Base-by-base conservation (phyloP, 2,888 invertebrate species). In the Helleia helle region DNA sequence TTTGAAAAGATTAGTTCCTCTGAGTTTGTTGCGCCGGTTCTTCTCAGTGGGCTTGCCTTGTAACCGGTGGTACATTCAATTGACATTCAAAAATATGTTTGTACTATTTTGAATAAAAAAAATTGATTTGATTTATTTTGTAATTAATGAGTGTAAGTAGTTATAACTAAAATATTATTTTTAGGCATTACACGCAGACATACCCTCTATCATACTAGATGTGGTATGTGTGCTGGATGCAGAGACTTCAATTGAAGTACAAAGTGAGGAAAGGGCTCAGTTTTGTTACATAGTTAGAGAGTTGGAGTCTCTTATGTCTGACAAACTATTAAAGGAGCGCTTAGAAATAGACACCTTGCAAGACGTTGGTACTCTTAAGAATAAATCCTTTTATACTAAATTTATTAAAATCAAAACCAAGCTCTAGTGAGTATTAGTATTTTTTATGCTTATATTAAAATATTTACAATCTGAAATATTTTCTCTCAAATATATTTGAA, bases 391-490 rank as follows among this genome's bases (percentile, higher is more conserved):
- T 79, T 94, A 94, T 71, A 94, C 95, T 31, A 97, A 96, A 72
- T 97, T 97, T 74, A 97, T 99, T 59, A 97, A 97, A 89, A 93
- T 96, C 44, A 99, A 98, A 86, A 99, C 99, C 36, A 96, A 97
- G 80, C 86, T 99, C 63, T 99, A 97, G 97, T 97, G 88, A 91
- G 96, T 93, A 77, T 54, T 24, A 91, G 96, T 93, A 77, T 54
- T 24, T 41, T 40, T 28, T 29, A 18, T 18, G 15, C 28, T 26
- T 26, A 13, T 38, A 13, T 38, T 41, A n/a, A 39, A 17, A 7
- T n/a, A n/a, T 24, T 12, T n/a, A n/a, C n/a, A n/a, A n/a, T n/a
- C n/a, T 22, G 2, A 22, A 8, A 22, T 2, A 22, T 6, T 5
- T 8, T 7, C 8, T 15, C 15, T n/a, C n/a, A n/a, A n/a, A n/a